Evolutionary conservation across 2,888 invertebrate genomes (phyloP), one percentile per base, ranked within the genome.

Genomic region (Andrena hattorfiana): DNA sequence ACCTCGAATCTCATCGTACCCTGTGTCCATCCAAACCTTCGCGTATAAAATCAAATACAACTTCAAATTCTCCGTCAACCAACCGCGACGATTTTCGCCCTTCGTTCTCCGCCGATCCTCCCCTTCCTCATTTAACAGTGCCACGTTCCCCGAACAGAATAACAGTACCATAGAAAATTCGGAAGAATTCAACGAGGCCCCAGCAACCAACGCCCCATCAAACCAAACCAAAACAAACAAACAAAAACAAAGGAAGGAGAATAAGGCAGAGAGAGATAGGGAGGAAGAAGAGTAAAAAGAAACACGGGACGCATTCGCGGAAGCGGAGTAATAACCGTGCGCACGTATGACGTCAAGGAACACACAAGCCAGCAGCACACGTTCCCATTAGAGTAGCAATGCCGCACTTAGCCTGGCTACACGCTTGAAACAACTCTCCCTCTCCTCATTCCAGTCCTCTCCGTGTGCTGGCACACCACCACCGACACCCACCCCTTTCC

Each of bases 361-460:
- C 70, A 70, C 74, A 67, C 51, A 32, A 73, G 35, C 35, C 63
- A 35, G 59, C 74, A 70, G 59, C 81, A 70, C 74, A 70, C 73
- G 74, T 81, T 70, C 74, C 81, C 74, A 82, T 81, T 82, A 82
- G 74, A 81, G 81, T 81, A 81, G 81, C 81, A 74, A 69, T 81
- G 81, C 81, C 54, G 81, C 81, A 81, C 81, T 81, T 81, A 81
- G 81, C 69, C 62, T 16, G 69, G 63, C 54, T 59, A 23, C 62
- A 71, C 56, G 82, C 62, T 81, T 64, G 82, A 75, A 82, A 75
- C 82, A 81, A 81, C 80, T 60, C 71, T 68, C 62, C 16, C 74
- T 48, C 32, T 32, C 32, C 5, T 8, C 23, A 2, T 23, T 54
- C 60, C 54, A 28, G 56, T 42, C 35, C 56, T 32, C 13, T 10